Evolutionary conservation across 2,888 invertebrate genomes (phyloP).

Genomic region (Neoitamus cyanurus): DNA sequence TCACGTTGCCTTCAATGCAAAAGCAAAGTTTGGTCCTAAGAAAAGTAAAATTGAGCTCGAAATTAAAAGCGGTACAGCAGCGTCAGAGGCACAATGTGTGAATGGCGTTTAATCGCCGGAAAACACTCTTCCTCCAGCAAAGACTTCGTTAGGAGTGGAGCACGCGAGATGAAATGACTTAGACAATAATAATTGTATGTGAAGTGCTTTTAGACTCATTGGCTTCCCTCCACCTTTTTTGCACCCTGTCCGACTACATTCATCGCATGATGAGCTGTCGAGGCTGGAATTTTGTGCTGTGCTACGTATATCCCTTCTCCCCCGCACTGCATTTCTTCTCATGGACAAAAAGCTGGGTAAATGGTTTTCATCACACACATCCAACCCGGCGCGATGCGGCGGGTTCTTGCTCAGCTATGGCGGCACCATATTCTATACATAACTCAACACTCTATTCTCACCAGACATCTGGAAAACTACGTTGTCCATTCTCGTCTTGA

Average conservation of each 20-base stretch:
- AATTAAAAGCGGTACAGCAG: not conserved
- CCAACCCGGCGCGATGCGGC: not conserved
- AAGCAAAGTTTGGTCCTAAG: not conserved
- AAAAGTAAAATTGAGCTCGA: not conserved
- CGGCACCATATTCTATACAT: not conserved
- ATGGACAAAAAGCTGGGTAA: not conserved
- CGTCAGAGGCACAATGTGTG: not conserved
- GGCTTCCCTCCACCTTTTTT: not conserved
- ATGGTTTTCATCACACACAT: not conserved
- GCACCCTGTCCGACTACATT: not conserved
- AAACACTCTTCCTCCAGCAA: not conserved
- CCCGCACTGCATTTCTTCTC: not conserved
- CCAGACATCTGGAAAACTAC: slow-evolving; percentile 4
- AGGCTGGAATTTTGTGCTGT: not conserved
- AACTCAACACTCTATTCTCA: not conserved
- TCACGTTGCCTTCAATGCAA: not conserved
- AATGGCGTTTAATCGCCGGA: slow-evolving; percentile 8
- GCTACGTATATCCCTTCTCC: too few species aligned
- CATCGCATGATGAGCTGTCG: not conserved
- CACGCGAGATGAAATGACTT: slow-evolving; percentile 18
- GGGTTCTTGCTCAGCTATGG: not conserved
- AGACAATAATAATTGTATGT: slow-evolving; percentile 29
- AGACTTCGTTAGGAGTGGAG: slow-evolving; percentile 1
- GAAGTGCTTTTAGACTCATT: slow-evolving; percentile 34
- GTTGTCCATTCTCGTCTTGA: slow-evolving; percentile 8